Conservation (phyloP, 2,113 vertebrate genomes). For the Thamnaconus septentrionalis region DNA sequence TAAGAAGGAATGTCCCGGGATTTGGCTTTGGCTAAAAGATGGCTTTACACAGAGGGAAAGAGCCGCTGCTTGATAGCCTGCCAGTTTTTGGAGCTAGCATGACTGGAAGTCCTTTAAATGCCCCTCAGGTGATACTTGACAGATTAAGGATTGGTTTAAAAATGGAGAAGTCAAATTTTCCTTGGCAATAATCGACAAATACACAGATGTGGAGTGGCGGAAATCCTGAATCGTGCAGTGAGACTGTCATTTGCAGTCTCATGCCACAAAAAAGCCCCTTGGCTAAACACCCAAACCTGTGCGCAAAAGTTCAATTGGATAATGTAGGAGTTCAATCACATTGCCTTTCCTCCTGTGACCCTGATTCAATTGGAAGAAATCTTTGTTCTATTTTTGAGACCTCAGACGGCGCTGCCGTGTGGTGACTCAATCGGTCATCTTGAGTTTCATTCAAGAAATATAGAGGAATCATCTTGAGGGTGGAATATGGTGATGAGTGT, state of each 20-base stretch:
- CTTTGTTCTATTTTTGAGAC: slow-evolving; percentile 29
- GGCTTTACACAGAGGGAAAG: slow-evolving; percentile 38
- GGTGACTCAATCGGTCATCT: slow-evolving; percentile 17
- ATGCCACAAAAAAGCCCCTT: neutral
- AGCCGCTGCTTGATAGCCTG: neutral
- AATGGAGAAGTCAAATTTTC: slow-evolving; percentile 46
- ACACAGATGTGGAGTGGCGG: slow-evolving; percentile 30
- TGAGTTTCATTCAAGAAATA: slow-evolving; percentile 28
- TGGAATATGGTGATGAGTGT: slow-evolving; percentile 2
- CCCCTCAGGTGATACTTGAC: slow-evolving; percentile 49
- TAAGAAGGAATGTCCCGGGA: slow-evolving; percentile 53
- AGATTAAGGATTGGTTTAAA: slow-evolving; percentile 6
- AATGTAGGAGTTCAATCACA: slow-evolving; percentile 11
- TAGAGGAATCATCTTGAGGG: slow-evolving; percentile 1
- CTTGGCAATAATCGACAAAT: slow-evolving; percentile 42
- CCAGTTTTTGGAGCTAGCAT: slow-evolving; percentile 46
- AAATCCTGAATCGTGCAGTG: slow-evolving; percentile 13
- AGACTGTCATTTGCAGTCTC: slow-evolving; percentile 18
- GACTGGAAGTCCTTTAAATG: slow-evolving; percentile 27
- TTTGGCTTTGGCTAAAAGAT: slow-evolving; percentile 42
- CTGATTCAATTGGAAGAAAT: slow-evolving; percentile 17
- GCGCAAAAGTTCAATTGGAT: slow-evolving; percentile 6
- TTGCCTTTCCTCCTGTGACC: slow-evolving; percentile 23
- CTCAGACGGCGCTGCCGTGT: slow-evolving; percentile 1
- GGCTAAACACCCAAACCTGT: slow-evolving; percentile 1